Conservation (phyloP, 2,113 vertebrate genomes). For the Nematolebias whitei region DNA sequence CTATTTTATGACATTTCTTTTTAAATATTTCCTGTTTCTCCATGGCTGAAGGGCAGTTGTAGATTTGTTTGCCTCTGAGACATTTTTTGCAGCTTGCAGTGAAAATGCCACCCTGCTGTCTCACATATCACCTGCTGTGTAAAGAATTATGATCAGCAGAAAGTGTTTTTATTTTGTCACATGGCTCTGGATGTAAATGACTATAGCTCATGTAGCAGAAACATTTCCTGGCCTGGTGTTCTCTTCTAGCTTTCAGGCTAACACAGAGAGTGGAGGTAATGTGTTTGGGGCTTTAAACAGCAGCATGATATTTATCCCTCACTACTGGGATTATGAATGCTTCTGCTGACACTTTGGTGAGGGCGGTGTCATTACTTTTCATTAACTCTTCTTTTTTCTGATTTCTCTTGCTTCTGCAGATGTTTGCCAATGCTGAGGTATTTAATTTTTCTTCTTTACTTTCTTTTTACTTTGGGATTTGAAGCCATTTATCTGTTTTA, state of each 20-base stretch:
- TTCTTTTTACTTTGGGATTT: conserved; percentile 59
- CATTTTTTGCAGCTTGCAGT: conserved; percentile 4
- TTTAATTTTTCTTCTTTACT: conserved; percentile 73
- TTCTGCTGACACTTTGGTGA: conserved; percentile 77
- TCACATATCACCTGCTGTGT: conserved; percentile 14
- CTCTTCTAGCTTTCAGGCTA: conserved; percentile 61
- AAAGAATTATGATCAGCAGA: conserved; percentile 1
- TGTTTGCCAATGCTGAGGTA: conserved; percentile 88
- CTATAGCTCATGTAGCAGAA: conserved; percentile 7
- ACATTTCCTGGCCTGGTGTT: conserved; percentile 43
- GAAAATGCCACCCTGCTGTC: conserved; percentile 32
- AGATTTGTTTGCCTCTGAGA: conserved; percentile 28
- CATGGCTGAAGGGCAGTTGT: conserved; percentile 8
- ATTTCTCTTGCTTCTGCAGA: conserved; percentile 85
- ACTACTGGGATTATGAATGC: conserved; percentile 58
- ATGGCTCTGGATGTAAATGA: conserved; percentile 32
- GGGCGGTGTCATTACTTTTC: conserved; percentile 74
- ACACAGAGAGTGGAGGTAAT: conserved; percentile 36
- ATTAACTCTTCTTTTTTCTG: conserved; percentile 79
- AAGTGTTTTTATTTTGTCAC: conserved; percentile 9
- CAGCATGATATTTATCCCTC: conserved; percentile 72
- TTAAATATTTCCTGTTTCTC: conserved; percentile 10
- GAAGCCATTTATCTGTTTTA: conserved; percentile 64
- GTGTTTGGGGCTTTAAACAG: conserved; percentile 40
- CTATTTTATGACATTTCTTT: background rate